Evolutionary conservation across 2,113 vertebrate species (phyloP), one percentile per base, ranked within the genome.

Genomic region (Sylvilagus bachmani): DNA sequence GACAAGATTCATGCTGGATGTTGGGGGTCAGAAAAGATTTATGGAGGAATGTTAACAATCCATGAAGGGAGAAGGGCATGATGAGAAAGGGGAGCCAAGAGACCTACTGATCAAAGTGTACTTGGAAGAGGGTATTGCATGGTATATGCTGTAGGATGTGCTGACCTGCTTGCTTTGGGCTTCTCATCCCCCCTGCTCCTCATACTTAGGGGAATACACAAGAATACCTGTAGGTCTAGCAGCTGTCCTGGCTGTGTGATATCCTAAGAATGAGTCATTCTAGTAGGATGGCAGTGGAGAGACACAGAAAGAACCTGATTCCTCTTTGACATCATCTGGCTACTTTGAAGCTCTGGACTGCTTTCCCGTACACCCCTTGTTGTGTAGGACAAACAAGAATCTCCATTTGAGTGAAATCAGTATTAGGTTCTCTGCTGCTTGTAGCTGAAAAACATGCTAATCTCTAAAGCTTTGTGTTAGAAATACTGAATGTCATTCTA

Each of bases 361-460:
- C 22, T 38, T 84, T 83, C 16, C 27, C 51, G 38, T 51, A 55
- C 31, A 69, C 33, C 31, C 29, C 55, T 38, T 86, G 17, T 55
- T 79, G 33, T 70, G 8, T 6, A 10, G 90, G 55, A 25, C 25
- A 77, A 13, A 66, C 78, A 95, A 29, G 85, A 73, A 69, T 38
- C 14, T 19, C 31, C n/a, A 71, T 87, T 93, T 92, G 55, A 84
- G 62, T 69, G 81, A 93, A 86, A 58, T 81, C 51, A 77, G 24
- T 19, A 16, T 62, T 31, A 71, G 12, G 14, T 78, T 92, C 92
- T 90, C 67, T 62, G 16, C 44, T 81, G 27, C 53, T 78, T 67
- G 6, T 7, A 77, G 44, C 61, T 89, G 66, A 86, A 22, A 85
- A 81, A 88, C 83, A 58, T 88, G 24, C 62, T 74, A 58, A 83